phyloP scores from a whole-genome alignment of 2,113 vertebrate genomes.

The Gymnorhina tibicen region DNA sequence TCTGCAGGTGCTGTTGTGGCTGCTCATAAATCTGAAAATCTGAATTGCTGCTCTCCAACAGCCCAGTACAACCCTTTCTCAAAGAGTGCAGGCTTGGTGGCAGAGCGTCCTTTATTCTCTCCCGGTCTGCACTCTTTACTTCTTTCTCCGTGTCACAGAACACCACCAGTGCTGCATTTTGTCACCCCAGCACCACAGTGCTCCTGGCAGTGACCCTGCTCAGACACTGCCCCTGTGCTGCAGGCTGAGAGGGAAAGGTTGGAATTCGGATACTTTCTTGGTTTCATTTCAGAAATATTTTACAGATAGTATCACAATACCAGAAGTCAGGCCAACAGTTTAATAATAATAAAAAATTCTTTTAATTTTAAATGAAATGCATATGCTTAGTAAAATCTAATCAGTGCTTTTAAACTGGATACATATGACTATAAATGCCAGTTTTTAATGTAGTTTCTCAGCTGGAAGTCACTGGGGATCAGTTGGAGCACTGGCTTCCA shows the following conservation, averaged over 20 bases:
- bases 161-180: not conserved
- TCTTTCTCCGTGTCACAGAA: not conserved
- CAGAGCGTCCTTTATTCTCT: not conserved
- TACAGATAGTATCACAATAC: not conserved
- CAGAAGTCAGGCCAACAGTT: not conserved
- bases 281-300: constrained; percentile 14
- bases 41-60: not conserved
- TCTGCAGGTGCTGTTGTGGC: not conserved
- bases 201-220: not conserved
- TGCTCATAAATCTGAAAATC: constrained; percentile 28
- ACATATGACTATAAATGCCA: constrained; percentile 25
- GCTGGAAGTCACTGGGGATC: constrained; percentile 27
- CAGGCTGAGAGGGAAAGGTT: not conserved
- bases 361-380: constrained; percentile 49
- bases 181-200: not conserved
- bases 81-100: not conserved
- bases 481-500: not conserved
- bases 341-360: not conserved
- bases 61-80: not conserved
- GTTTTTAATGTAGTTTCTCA: constrained; percentile 11
- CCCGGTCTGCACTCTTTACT: not conserved
- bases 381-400: constrained; percentile 40
- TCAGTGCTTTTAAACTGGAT: constrained; percentile 34
- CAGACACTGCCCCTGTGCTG: not conserved
- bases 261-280: constrained; percentile 5